These are phyloP conservation scores for Phallusia fumigata DNA, from an alignment of 23 tunicate species.

Conservation along the genomic window DNA sequence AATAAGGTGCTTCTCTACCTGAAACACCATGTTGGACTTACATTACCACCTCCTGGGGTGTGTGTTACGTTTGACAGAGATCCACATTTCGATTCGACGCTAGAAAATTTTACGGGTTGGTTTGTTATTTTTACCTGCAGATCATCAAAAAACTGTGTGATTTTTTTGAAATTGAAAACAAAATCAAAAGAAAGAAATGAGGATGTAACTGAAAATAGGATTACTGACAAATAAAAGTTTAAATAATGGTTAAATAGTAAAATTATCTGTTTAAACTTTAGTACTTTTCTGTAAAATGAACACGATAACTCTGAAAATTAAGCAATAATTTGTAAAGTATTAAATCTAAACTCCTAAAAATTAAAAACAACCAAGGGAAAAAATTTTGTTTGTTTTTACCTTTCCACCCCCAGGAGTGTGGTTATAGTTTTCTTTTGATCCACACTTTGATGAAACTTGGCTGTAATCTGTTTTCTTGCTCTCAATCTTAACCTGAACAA, in stretches of 20 bases:
- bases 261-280: no score
- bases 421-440: conserved; percentile 51
- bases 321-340: no score
- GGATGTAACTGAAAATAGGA: neutral
- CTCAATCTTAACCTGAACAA: conserved; percentile 74
- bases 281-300: no score
- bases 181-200: neutral
- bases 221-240: no score
- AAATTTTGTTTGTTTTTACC: conserved; percentile 23
- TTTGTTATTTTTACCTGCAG: conserved; percentile 67
- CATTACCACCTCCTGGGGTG: conserved; percentile 88
- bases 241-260: neutral
- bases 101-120: conserved; percentile 28
- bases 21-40: neutral
- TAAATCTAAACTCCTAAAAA: no score
- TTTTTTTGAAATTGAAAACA: neutral
- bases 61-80: conserved; percentile 47
- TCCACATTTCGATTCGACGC: conserved; percentile 64
- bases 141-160: neutral
- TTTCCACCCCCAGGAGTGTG: conserved; percentile 88
- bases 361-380: neutral
- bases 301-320: neutral
- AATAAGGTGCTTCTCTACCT: neutral
- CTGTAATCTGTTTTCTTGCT: conserved; percentile 50
- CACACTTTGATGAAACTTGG: conserved; percentile 71